Evolutionary conservation across 2,797 vertebrate species (phyloP).

Genomic region (Microctenopoma stevenorrisi): DNA sequence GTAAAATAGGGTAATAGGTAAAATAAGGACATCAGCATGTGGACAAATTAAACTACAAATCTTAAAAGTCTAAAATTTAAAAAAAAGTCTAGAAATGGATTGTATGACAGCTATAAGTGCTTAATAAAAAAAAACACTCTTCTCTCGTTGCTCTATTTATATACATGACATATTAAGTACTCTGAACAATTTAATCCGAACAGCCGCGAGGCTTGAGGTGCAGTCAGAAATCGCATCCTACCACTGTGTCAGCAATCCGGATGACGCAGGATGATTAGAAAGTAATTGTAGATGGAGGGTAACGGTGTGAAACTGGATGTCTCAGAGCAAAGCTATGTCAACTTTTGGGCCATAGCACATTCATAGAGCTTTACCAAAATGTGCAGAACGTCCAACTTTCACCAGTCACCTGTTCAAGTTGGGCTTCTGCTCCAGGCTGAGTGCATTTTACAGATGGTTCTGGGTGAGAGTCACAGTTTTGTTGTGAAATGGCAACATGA

Average conservation of each 20-base stretch:
- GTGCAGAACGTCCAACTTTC: background rate
- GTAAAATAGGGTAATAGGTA: too few species aligned
- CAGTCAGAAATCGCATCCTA: background rate
- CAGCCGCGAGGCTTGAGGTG: slow-evolving; percentile 5
- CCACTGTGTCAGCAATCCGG: background rate
- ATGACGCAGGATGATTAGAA: fast-evolving
- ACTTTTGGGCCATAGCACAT: fast-evolving
- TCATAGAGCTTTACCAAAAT: background rate
- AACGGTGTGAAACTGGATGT: slow-evolving; percentile 12
- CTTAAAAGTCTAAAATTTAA: background rate
- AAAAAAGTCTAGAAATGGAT: background rate
- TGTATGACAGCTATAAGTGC: too few species aligned
- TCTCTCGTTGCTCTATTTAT: background rate
- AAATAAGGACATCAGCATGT: background rate
- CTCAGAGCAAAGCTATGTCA: background rate
- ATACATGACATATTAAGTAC: background rate
- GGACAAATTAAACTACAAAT: background rate
- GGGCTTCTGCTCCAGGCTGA: background rate
- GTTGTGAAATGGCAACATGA: too few species aligned
- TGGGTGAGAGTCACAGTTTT: background rate
- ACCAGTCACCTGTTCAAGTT: background rate
- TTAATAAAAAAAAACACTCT: background rate
- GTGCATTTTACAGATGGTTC: fast-evolving
- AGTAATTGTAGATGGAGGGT: background rate
- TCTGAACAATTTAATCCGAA: background rate